phyloP scores from a whole-genome alignment of 2,888 invertebrate genomes.

The Nymphalis polychloros region DNA sequence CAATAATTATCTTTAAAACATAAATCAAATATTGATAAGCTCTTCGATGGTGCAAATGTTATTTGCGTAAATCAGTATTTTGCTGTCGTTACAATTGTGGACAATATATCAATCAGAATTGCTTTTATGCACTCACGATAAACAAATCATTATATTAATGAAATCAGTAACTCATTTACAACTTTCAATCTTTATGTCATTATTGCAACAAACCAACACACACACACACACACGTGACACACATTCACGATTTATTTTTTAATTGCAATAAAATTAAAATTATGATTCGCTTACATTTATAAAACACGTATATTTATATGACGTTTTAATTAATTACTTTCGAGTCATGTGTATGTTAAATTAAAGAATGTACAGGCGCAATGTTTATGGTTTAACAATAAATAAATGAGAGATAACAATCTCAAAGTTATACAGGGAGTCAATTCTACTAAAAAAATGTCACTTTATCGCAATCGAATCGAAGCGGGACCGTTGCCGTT shows the following conservation, averaged over 20 bases:
- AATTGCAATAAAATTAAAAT: slow-evolving; percentile 2
- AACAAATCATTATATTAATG: slow-evolving; percentile 35
- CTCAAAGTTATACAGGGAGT: neutral
- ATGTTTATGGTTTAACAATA: neutral
- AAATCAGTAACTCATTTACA: slow-evolving; percentile 31
- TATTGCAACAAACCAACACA: slow-evolving; percentile 7
- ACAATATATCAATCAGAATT: slow-evolving; percentile 44
- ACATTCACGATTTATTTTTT: slow-evolving; percentile 18
- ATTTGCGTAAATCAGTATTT: slow-evolving; percentile 65
- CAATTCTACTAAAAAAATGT: too few relatives aligned
- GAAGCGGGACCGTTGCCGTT: too few relatives aligned
- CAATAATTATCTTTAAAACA: slow-evolving; percentile 64
- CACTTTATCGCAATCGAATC: too few relatives aligned
- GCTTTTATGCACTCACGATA: slow-evolving; percentile 34
- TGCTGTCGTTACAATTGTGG: slow-evolving; percentile 39
- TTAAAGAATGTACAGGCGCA: neutral
- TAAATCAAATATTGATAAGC: slow-evolving; percentile 72
- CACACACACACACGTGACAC: neutral
- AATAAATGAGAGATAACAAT: slow-evolving; percentile 8
- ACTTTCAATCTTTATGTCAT: slow-evolving; percentile 21
- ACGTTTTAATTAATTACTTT: slow-evolving; percentile 9
- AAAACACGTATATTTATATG: neutral
- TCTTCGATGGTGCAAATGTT: slow-evolving; percentile 63
- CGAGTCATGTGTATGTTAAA: neutral
- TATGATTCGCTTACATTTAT: slow-evolving; percentile 5